Evolutionary conservation across 2,888 invertebrate genomes (phyloP).

Genomic region (Mythimna loreyi): DNA sequence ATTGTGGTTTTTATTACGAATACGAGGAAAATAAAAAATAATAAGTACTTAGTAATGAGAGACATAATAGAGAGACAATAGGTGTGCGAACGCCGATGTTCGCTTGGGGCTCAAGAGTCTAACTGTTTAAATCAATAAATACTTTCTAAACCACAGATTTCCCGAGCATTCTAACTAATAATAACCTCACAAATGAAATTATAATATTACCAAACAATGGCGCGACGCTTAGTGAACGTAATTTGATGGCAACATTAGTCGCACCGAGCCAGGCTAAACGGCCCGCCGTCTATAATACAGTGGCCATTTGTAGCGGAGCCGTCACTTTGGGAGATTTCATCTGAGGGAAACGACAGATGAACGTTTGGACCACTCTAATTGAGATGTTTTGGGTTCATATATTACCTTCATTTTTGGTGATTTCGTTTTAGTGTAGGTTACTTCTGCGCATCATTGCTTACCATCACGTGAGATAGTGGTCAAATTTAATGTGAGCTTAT

Average conservation of each 20-base stretch:
- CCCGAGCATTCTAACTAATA: neutral
- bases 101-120: too few species aligned
- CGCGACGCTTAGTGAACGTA: neutral
- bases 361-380: slow-evolving; percentile 12
- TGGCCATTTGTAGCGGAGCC: slow-evolving; percentile 33
- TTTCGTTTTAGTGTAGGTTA: too few species aligned
- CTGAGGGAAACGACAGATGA: slow-evolving; percentile 5
- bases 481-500: too few species aligned
- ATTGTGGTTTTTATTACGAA: too few species aligned
- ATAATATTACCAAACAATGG: slow-evolving; percentile 10
- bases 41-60: too few species aligned
- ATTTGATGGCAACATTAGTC: slow-evolving; percentile 40
- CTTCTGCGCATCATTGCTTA: too few species aligned
- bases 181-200: slow-evolving; percentile 1
- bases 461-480: too few species aligned
- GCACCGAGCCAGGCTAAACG: slow-evolving; percentile 24
- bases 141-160: neutral
- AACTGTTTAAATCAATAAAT: too few species aligned
- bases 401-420: neutral
- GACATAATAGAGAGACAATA: too few species aligned
- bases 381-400: neutral
- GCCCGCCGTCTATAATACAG: slow-evolving; percentile 40
- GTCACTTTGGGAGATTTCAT: slow-evolving; percentile 25
- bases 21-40: too few species aligned
- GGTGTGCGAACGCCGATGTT: too few species aligned